Conservation (phyloP, 2,797 vertebrate genomes). For the Hippoglossus hippoglossus region DNA sequence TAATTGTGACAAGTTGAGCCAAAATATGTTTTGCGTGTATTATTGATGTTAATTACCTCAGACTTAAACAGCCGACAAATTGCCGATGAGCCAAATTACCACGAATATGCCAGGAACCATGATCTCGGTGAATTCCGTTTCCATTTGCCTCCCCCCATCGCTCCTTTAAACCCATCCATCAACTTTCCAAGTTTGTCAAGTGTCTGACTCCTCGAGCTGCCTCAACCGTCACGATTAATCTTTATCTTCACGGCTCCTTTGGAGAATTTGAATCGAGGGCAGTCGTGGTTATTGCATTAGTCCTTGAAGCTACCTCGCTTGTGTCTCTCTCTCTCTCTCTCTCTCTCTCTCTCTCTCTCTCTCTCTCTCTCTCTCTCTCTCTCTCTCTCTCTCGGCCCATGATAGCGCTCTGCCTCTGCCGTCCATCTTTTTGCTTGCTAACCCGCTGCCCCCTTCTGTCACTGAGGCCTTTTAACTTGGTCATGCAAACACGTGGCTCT, state of each 20-base stretch:
- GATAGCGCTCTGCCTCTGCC: conserved; percentile 15
- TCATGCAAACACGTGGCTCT: conserved; percentile 44
- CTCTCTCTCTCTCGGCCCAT: conserved; percentile 7
- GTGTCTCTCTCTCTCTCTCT: conserved; percentile 13
- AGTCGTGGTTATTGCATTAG: conserved; percentile 54
- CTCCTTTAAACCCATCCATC: conserved; percentile 13
- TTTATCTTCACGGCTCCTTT: conserved; percentile 23
- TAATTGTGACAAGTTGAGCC: not conserved
- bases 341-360: not conserved
- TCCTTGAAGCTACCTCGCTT: conserved; percentile 32
- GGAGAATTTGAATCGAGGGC: conserved; percentile 9
- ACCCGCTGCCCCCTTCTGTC: conserved; percentile 45
- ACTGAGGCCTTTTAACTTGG: conserved; percentile 66
- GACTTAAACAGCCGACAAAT: not conserved
- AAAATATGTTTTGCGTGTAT: not conserved
- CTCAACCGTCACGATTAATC: conserved; percentile 31
- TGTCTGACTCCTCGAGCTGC: conserved; percentile 13
- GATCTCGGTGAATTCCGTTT: not conserved
- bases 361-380: conserved; percentile 8
- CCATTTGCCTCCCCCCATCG: not conserved
- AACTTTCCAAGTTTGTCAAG: conserved; percentile 3
- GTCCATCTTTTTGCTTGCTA: conserved; percentile 56
- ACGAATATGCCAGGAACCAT: not conserved
- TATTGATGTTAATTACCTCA: not conserved
- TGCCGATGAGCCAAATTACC: not conserved